Percentiles rank a stretch among this genome's conserved stretches.
phyloP scores from a whole-genome alignment of 2,113 vertebrate genomes.

The Labeo catla region DNA sequence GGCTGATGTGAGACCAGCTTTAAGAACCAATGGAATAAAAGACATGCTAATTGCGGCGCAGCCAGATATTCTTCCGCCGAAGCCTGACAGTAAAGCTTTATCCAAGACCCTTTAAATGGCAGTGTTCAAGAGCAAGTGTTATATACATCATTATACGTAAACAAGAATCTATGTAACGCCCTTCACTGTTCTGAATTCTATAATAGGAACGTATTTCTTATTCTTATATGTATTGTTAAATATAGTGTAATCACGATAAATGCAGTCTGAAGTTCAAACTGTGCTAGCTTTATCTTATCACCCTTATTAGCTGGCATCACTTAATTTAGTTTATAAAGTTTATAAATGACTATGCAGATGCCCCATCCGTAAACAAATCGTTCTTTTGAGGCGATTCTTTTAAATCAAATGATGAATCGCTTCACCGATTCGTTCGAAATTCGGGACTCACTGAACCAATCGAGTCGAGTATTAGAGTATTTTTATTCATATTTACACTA shows the following conservation, averaged over 20 bases:
- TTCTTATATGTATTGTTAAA: neutral
- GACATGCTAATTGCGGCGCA: constrained; percentile 33
- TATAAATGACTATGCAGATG: neutral
- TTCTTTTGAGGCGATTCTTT: neutral
- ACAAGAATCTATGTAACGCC: neutral
- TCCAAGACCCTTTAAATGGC: neutral
- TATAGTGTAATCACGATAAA: neutral
- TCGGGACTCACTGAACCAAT: neutral
- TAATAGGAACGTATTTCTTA: neutral
- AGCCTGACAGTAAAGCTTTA: constrained; percentile 9
- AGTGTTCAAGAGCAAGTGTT: neutral
- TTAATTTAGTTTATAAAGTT: neutral
- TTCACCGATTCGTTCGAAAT: neutral
- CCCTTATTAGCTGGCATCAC: neutral
- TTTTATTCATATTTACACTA: neutral
- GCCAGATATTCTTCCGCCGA: constrained; percentile 29
- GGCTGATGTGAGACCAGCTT: constrained; percentile 54
- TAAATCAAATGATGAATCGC: neutral
- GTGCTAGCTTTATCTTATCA: too few species aligned
- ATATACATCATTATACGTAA: neutral
- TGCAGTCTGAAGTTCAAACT: neutral
- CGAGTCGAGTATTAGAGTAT: too few species aligned
- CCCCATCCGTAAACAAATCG: neutral
- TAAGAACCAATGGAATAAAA: constrained; percentile 45
- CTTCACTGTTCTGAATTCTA: neutral